A percentile compares a stretch with the other conserved stretches of the same genome.
Evolutionary conservation across 2,113 vertebrate genomes (phyloP).

Genomic region (Hemicordylus capensis): DNA sequence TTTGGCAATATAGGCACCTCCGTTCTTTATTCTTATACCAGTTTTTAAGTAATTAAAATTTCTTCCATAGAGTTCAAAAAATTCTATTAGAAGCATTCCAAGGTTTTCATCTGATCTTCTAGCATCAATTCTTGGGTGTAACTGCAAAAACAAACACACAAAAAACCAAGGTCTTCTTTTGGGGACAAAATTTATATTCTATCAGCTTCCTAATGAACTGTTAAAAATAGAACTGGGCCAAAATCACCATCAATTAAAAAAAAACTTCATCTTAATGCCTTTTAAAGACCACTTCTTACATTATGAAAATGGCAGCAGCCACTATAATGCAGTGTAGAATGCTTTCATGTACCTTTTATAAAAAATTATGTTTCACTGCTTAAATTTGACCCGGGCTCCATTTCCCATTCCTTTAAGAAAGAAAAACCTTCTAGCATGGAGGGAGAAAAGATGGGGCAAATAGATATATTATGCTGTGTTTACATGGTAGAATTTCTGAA

Average conservation of each 20-base stretch:
- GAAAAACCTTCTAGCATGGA: neutral
- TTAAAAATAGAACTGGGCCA: neutral
- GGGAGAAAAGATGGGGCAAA: neutral
- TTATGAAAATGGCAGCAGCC: neutral
- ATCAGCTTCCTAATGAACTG: neutral
- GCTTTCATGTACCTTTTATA: neutral
- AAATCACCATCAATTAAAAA: neutral
- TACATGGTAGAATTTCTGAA: neutral
- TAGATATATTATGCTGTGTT: neutral
- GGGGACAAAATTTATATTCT: neutral
- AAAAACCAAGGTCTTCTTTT: neutral
- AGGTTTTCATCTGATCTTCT: conserved; percentile 93
- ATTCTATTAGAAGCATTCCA: conserved; percentile 97
- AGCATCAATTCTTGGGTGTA: conserved; percentile 94
- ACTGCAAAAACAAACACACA: conserved; percentile 67
- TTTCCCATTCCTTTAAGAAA: neutral
- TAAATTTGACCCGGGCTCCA: neutral
- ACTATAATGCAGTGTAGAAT: neutral
- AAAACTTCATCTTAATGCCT: neutral
- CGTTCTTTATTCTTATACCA: conserved; percentile 97
- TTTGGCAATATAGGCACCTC: conserved; percentile 97
- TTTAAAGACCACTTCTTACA: neutral
- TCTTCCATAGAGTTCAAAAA: conserved; percentile 97
- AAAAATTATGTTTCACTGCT: neutral
- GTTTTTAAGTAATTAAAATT: conserved; percentile 99